Evolutionary conservation across 2,113 vertebrate species (phyloP).

Genomic region (Machaerirhynchus nigripectus): DNA sequence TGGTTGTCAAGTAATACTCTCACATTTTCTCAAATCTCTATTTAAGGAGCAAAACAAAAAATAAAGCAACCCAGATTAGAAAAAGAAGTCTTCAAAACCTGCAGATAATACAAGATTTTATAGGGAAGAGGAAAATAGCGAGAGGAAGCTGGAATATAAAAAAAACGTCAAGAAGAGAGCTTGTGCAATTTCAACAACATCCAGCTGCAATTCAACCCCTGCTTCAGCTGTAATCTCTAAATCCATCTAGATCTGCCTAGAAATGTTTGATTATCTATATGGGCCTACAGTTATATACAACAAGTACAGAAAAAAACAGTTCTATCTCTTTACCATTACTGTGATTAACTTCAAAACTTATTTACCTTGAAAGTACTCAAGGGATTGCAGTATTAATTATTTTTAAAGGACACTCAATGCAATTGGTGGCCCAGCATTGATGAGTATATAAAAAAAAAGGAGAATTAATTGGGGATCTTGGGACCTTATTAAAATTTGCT

Average conservation of each 20-base stretch:
- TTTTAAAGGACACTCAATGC: conserved; percentile 50
- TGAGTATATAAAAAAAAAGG: conserved; percentile 12
- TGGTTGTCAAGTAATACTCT: background rate
- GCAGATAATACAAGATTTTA: conserved; percentile 52
- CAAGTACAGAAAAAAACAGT: background rate
- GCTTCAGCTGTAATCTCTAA: conserved; percentile 38
- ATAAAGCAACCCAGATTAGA: background rate
- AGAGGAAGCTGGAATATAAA: conserved; percentile 53
- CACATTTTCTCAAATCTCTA: conserved; percentile 23
- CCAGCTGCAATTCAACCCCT: conserved; percentile 54
- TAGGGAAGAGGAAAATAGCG: background rate
- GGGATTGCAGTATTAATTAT: conserved; percentile 61
- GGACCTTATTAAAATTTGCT: conserved; percentile 64
- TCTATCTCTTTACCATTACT: background rate
- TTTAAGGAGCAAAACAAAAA: conserved; percentile 37
- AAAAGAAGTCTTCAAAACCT: conserved; percentile 41
- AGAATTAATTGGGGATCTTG: conserved; percentile 66
- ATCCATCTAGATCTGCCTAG: background rate
- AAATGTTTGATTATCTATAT: conserved; percentile 21
- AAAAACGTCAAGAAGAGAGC: conserved; percentile 38
- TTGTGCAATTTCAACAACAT: conserved; percentile 51
- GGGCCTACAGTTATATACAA: background rate
- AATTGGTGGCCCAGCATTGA: conserved; percentile 46
- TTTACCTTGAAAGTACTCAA: conserved; percentile 53
- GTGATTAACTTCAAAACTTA: conserved; percentile 28